Evolutionary conservation across 2,888 invertebrate genomes (phyloP).

Genomic region (Plagodis dolabraria): DNA sequence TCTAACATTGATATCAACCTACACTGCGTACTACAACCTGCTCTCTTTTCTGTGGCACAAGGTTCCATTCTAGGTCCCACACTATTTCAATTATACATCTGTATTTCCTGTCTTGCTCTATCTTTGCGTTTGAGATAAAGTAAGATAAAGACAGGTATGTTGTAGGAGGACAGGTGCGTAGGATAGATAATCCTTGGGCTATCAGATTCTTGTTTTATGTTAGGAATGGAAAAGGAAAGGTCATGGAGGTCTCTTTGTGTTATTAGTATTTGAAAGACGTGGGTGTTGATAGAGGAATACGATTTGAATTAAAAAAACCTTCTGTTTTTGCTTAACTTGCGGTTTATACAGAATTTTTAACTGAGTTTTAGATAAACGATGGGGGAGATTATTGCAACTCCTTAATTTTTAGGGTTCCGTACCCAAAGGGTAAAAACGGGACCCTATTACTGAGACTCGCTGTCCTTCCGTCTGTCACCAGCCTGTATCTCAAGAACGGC

Average conservation of each 20-base stretch:
- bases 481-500: no score
- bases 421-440: no score
- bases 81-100: conserved; percentile 52
- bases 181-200: conserved; percentile 35
- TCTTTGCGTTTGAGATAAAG: conserved; percentile 21
- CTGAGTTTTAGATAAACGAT: no score
- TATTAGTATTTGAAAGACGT: background rate
- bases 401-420: no score
- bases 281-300: background rate
- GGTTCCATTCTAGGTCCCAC: conserved; percentile 58
- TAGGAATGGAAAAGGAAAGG: conserved; percentile 26
- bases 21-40: conserved; percentile 48
- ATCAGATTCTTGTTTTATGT: conserved; percentile 27
- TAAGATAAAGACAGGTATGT: conserved; percentile 40
- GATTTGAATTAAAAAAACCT: no score
- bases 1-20: conserved; percentile 42
- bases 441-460: no score
- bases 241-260: conserved; percentile 7
- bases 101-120: conserved; percentile 44
- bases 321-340: no score
- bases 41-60: conserved; percentile 39
- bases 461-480: no score
- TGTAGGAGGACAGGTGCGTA: conserved; percentile 60
- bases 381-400: no score
- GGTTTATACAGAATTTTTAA: no score